Evolutionary conservation across 1,140 invertebrate genomes (phyloP), one percentile per base, ranked within the genome.

Genomic region (Aphaenogaster ashmeadi): DNA sequence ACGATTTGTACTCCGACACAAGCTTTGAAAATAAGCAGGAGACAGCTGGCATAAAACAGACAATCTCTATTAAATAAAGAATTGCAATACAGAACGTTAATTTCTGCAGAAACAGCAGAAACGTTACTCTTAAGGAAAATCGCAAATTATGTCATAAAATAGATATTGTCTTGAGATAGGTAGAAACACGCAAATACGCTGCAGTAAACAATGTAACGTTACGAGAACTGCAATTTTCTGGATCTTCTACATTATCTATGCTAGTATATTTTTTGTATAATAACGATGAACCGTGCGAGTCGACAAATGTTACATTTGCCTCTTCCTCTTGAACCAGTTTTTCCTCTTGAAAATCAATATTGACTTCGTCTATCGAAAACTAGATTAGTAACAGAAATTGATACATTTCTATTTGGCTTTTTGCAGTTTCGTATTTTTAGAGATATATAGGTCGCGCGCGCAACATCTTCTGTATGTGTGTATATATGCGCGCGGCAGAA

Each of bases 281-380:
- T 69, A 71, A 41, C 0, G 47, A 18, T n/a, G 18, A 80, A 52
- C 8, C 1, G 0, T 58, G 4, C 38, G 50, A 60, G 18, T 60
- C 27, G 36, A 56, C 21, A 13, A 44, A 2, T 38, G 15, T 81
- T 60, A 69, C n/a, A n/a, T 74, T 47, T 83, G 4, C 47, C 36
- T 41, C 18, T 81, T n/a, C 15, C 44, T 58, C 54, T 58, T 33
- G 67, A 74, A 21, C 15, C 0, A 21, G 18, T 64, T 60, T 47
- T 80, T 79, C 13, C 21, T 56, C 79, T 74, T 87, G 71, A 87
- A 86, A 90, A 90, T 58, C 80, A 90, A 90, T 88, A 90, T 60
- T 58, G 67, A 74, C 11, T 33, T 41, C 11, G n/a, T 27, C 21
- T 81, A 44, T 47, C 44, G 54, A 74, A 47, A 60, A 75, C n/a